Conservation (phyloP, 1,140 invertebrate species). For the Schlechtendalia chinensis region DNA sequence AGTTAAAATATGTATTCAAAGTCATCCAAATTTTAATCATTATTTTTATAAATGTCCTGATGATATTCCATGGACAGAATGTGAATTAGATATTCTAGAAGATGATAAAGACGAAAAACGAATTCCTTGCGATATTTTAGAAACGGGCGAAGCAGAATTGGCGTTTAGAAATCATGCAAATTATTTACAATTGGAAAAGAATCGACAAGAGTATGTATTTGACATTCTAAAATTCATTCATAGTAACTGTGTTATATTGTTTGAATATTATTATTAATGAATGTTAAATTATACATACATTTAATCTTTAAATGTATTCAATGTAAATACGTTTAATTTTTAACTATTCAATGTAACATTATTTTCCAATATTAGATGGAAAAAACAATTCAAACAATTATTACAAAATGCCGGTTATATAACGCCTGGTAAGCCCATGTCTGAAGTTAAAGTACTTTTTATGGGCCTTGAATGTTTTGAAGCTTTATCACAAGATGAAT, state of each 20-base stretch:
- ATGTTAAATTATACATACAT: too few species aligned
- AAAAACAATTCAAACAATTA: conserved; percentile 89
- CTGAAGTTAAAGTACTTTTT: conserved; percentile 89
- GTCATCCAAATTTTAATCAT: conserved; percentile 84
- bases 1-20: conserved; percentile 77
- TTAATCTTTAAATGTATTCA: neutral
- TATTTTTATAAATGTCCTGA: conserved; percentile 85
- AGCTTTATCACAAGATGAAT: conserved; percentile 83
- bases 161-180: conserved; percentile 90
- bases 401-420: conserved; percentile 93
- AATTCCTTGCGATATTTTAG: conserved; percentile 88
- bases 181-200: conserved; percentile 84
- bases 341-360: too few species aligned
- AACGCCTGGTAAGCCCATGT: conserved; percentile 86
- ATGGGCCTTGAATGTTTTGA: conserved; percentile 95
- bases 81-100: conserved; percentile 67
- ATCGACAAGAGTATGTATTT: conserved; percentile 79
- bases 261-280: neutral
- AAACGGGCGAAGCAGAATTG: conserved; percentile 84
- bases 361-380: conserved; percentile 64
- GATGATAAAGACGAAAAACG: conserved; percentile 62
- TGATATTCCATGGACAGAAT: conserved; percentile 77
- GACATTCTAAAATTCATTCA: neutral
- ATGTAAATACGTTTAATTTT: neutral
- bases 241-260: neutral